Evolutionary conservation across 2,113 vertebrate genomes (phyloP).

Genomic region (Merops nubicus): DNA sequence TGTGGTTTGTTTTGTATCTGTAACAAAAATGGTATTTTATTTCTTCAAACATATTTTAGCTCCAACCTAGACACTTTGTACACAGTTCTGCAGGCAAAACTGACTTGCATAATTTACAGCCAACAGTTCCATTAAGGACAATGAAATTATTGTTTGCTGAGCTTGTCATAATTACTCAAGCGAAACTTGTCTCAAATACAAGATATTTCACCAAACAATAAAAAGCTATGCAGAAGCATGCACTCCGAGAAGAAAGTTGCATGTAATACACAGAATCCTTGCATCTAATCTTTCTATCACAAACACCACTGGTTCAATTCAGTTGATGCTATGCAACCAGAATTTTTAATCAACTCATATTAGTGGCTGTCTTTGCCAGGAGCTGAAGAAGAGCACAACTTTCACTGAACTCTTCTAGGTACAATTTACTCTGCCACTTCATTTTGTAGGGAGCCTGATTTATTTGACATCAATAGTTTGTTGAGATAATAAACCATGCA

Average conservation of each 20-base stretch:
- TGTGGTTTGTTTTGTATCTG: not conserved
- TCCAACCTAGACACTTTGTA: not conserved
- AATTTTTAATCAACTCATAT: slow-evolving; percentile 26
- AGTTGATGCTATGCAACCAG: not conserved
- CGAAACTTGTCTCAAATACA: not conserved
- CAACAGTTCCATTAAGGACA: not conserved
- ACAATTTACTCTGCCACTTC: slow-evolving; percentile 62
- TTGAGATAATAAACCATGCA: slow-evolving; percentile 66
- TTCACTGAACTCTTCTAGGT: slow-evolving; percentile 29
- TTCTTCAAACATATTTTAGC: not conserved
- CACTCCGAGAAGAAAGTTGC: not conserved
- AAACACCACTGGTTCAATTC: not conserved
- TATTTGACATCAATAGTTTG: slow-evolving; percentile 64
- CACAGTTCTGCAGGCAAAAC: not conserved
- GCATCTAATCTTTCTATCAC: not conserved
- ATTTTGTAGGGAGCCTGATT: slow-evolving; percentile 38
- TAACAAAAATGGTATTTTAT: not conserved
- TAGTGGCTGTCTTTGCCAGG: not conserved
- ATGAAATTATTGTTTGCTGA: not conserved
- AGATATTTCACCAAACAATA: not conserved
- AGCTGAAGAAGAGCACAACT: slow-evolving; percentile 9
- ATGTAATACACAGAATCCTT: not conserved
- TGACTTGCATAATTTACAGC: not conserved
- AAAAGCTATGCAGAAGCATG: not conserved
- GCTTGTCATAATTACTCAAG: not conserved